Evolutionary conservation across 1,140 invertebrate species (phyloP).

Genomic region (Eupristina koningsbergeri): DNA sequence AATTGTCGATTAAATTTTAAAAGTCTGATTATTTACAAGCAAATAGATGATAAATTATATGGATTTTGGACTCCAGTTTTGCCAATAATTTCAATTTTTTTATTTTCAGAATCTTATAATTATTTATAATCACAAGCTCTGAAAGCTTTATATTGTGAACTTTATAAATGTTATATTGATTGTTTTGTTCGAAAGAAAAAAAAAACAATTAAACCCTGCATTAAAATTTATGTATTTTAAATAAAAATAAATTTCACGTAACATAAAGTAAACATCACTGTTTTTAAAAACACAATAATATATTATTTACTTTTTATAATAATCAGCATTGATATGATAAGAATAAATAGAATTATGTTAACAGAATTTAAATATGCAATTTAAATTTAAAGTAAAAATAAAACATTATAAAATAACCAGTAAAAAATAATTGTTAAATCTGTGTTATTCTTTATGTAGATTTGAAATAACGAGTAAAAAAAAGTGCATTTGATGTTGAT

Average conservation of each 20-base stretch:
- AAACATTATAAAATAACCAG: neutral
- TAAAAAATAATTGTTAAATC: neutral
- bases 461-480: no score
- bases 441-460: no score
- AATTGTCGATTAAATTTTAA: slow-evolving; percentile 44
- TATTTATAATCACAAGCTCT: no score
- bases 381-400: neutral
- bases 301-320: no score
- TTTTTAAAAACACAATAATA: no score
- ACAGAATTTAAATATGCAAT: neutral
- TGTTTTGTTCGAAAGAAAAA: neutral
- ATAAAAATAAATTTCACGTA: neutral
- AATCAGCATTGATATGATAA: no score
- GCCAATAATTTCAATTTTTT: slow-evolving; percentile 16
- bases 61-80: neutral
- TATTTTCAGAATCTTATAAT: neutral
- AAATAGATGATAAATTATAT: slow-evolving; percentile 4
- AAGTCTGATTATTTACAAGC: slow-evolving; percentile 36
- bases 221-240: neutral
- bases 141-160: no score
- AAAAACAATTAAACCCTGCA: neutral
- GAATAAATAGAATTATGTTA: neutral
- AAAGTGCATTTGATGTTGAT: no score
- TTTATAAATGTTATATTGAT: neutral
- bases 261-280: neutral